Evolutionary conservation across 2,113 vertebrate genomes (phyloP).

Genomic region (Myotis lucifugus): DNA sequence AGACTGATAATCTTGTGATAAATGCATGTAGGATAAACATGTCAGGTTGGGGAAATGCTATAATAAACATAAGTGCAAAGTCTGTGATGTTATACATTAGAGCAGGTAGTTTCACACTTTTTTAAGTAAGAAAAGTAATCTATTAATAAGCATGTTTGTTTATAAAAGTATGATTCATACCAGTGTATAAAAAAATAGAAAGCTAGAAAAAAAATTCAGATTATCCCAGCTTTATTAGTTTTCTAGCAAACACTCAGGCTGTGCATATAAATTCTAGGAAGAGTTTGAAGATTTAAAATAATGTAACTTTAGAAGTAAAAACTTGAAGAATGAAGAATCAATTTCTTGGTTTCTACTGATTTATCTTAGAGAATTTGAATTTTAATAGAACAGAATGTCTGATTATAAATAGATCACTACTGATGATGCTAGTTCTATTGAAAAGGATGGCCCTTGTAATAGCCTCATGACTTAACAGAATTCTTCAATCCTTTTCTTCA

Average conservation of each 20-base stretch:
- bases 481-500: neutral
- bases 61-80: neutral
- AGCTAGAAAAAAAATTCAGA: neutral
- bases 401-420: neutral
- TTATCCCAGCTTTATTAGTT: neutral
- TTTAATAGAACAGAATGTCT: neutral
- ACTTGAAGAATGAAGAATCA: neutral
- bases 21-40: neutral
- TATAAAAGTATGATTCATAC: neutral
- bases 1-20: neutral
- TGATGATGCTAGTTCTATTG: neutral
- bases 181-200: neutral
- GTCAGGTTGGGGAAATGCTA: neutral
- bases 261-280: neutral
- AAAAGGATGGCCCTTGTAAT: neutral
- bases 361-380: neutral
- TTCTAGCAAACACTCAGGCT: neutral
- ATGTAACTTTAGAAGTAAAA: neutral
- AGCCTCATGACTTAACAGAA: neutral
- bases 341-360: neutral
- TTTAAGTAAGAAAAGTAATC: neutral
- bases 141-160: neutral
- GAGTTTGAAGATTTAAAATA: neutral
- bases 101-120: neutral
- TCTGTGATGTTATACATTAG: neutral